phyloP scores from a whole-genome alignment of 2,113 vertebrate species.

The Dicaeum eximium region DNA sequence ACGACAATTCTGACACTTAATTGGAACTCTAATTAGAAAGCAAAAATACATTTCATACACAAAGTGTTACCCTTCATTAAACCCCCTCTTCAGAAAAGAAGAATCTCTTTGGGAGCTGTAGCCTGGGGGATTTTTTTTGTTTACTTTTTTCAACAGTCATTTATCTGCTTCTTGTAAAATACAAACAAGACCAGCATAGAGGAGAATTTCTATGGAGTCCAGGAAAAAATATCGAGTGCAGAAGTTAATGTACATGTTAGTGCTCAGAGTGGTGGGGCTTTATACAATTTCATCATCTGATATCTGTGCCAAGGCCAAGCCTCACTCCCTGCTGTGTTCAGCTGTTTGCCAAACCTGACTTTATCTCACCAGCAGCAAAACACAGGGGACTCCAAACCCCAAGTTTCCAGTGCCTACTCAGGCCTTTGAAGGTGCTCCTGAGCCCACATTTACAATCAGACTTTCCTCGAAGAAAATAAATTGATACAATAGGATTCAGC shows the following conservation, averaged over 20 bases:
- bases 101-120: background rate
- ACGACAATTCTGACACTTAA: background rate
- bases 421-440: background rate
- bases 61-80: background rate
- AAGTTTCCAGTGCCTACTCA: background rate
- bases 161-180: background rate
- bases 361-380: background rate
- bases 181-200: background rate
- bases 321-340: background rate
- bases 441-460: background rate
- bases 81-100: background rate
- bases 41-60: background rate
- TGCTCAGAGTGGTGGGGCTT: background rate
- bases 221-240: background rate
- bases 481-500: background rate
- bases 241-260: background rate
- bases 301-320: background rate
- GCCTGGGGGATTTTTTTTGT: background rate
- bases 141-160: background rate
- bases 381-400: background rate
- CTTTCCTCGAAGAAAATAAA: background rate
- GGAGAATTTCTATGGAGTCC: background rate
- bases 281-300: background rate
- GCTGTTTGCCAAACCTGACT: background rate
- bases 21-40: background rate